Evolutionary conservation across 64 coral and sea anemone species (phyloP).

Genomic region (Montipora efflorescens): DNA sequence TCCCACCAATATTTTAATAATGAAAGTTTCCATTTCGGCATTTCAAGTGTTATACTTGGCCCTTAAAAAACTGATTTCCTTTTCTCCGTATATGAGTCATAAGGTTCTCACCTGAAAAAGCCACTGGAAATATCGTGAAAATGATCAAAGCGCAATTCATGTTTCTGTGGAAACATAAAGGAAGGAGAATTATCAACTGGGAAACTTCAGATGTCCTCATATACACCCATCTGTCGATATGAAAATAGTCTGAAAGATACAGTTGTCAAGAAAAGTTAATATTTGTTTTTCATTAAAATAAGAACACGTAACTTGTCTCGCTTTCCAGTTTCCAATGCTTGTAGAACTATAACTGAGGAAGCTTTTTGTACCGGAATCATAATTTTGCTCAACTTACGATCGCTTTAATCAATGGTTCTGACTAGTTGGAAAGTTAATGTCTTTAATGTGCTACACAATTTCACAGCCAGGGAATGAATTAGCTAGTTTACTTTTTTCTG

Average conservation of each 20-base stretch:
- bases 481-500: not conserved
- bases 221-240: slow-evolving; percentile 2
- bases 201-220: not conserved
- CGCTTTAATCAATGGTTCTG: too few relatives aligned
- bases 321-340: not conserved
- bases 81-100: too few relatives aligned
- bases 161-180: not conserved
- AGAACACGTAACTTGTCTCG: not conserved
- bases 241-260: not conserved
- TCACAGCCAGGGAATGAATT: not conserved
- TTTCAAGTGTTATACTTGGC: too few relatives aligned
- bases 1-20: too few relatives aligned
- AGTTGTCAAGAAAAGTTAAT: not conserved
- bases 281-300: slow-evolving; percentile 45
- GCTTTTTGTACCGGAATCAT: too few relatives aligned
- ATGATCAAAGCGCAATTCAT: slow-evolving; percentile 14
- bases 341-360: not conserved
- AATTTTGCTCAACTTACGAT: too few relatives aligned
- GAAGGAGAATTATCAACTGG: not conserved
- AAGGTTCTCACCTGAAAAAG: not conserved
- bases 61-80: too few relatives aligned
- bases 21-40: too few relatives aligned
- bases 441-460: too few relatives aligned
- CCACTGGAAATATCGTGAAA: slow-evolving; percentile 8
- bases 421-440: too few relatives aligned